Percentiles rank a stretch among this genome's conserved stretches.
Evolutionary conservation across 2,888 invertebrate genomes (phyloP).

Genomic region (Lacanobia wlatinum): DNA sequence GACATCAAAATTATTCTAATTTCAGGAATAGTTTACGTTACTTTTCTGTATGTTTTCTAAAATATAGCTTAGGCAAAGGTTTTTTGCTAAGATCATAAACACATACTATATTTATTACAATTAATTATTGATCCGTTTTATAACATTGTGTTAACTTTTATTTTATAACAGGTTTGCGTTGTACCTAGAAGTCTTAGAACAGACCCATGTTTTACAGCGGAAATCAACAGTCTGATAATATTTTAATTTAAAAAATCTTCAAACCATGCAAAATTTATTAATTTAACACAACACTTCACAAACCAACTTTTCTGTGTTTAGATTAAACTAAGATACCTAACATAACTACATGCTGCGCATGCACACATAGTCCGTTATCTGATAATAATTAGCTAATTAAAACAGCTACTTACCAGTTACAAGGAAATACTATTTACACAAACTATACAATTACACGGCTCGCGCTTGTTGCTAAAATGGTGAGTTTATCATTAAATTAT

Average conservation of each 20-base stretch:
- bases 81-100: not conserved
- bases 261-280: not conserved
- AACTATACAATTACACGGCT: slow-evolving; percentile 40
- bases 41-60: not conserved
- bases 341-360: slow-evolving; percentile 24
- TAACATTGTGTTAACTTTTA: not conserved
- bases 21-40: not conserved
- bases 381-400: slow-evolving; percentile 55
- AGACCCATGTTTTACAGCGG: not conserved
- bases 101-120: not conserved
- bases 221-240: slow-evolving; percentile 3
- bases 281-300: slow-evolving; percentile 6
- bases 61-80: not conserved
- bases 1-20: not conserved
- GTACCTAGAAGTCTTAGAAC: not conserved
- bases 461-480: slow-evolving; percentile 28
- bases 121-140: too few relatives aligned
- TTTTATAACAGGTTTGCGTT: not conserved
- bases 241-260: not conserved
- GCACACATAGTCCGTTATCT: slow-evolving; percentile 37
- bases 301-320: not conserved
- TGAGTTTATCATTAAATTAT: slow-evolving; percentile 20
- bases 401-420: slow-evolving; percentile 41
- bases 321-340: slow-evolving; percentile 35
- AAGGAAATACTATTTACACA: slow-evolving; percentile 51